phyloP scores from a whole-genome alignment of 2,113 vertebrate genomes.

The Neofelis nebulosa region DNA sequence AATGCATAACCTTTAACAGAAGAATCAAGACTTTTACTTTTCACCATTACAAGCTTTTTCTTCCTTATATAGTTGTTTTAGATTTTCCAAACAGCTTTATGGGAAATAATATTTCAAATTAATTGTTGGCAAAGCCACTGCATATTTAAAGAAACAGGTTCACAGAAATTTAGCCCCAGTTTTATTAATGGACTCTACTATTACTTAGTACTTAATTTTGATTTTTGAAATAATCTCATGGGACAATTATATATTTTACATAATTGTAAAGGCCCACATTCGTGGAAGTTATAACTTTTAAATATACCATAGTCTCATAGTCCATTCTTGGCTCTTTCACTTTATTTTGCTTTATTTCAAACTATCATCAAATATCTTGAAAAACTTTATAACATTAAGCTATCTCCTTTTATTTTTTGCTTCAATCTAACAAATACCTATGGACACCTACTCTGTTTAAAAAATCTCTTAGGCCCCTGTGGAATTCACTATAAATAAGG shows the following conservation, averaged over 20 bases:
- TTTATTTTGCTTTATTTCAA: constrained; percentile 34
- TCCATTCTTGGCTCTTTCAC: background rate
- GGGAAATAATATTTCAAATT: constrained; percentile 80
- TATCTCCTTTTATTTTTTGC: background rate
- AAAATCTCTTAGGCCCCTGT: background rate
- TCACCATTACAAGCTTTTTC: constrained; percentile 79
- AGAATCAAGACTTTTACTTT: constrained; percentile 84
- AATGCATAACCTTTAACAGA: constrained; percentile 83
- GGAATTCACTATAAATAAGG: background rate
- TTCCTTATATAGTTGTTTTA: constrained; percentile 78
- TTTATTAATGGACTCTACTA: constrained; percentile 61
- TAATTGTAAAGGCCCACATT: constrained; percentile 34
- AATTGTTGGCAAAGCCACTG: constrained; percentile 69
- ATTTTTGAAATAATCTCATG: constrained; percentile 57
- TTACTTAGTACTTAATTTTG: constrained; percentile 53
- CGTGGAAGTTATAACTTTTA: background rate
- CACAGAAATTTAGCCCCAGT: constrained; percentile 64
- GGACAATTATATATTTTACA: constrained; percentile 65
- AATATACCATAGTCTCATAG: background rate
- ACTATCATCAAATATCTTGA: constrained; percentile 7
- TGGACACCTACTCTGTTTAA: background rate
- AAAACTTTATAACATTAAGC: background rate
- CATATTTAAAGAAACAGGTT: constrained; percentile 59
- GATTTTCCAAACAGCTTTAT: constrained; percentile 78
- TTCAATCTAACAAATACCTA: background rate